Conservation (phyloP, 1,140 invertebrate genomes). For the Brachionus paranguensis region DNA sequence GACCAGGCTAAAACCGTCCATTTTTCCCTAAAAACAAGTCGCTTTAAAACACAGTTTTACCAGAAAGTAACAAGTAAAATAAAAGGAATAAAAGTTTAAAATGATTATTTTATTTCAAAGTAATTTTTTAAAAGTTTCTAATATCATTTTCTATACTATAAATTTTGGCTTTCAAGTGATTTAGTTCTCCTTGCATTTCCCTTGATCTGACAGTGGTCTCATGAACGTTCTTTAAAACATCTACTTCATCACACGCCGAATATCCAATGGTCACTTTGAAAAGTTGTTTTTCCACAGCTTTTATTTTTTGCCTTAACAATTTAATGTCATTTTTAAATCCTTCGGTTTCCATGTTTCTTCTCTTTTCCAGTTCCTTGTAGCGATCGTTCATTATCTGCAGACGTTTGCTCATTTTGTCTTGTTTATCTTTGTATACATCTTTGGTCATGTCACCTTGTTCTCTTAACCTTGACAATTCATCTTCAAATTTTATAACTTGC, state of each 20-base stretch:
- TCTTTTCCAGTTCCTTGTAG: conserved; percentile 53
- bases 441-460: conserved; percentile 54
- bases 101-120: background rate
- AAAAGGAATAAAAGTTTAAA: too few species aligned
- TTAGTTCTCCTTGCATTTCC: conserved; percentile 52
- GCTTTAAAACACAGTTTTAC: too few species aligned
- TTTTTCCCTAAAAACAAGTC: too few species aligned
- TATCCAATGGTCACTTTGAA: conserved; percentile 52
- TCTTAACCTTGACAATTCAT: conserved; percentile 51
- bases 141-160: conserved; percentile 54
- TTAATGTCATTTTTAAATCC: conserved; percentile 57
- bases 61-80: too few species aligned
- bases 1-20: too few species aligned
- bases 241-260: conserved; percentile 50
- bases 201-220: conserved; percentile 51
- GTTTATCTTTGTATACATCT: conserved; percentile 52
- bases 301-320: conserved; percentile 50
- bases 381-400: conserved; percentile 53
- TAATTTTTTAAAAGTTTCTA: conserved; percentile 48
- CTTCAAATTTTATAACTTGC: conserved; percentile 55
- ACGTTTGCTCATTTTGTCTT: conserved; percentile 52
- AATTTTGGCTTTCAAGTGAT: conserved; percentile 53
- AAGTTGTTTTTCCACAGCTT: conserved; percentile 54
- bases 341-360: conserved; percentile 54
- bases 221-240: conserved; percentile 51